phyloP scores from a whole-genome alignment of 1,140 invertebrate genomes.

The Drosophila willistoni region DNA sequence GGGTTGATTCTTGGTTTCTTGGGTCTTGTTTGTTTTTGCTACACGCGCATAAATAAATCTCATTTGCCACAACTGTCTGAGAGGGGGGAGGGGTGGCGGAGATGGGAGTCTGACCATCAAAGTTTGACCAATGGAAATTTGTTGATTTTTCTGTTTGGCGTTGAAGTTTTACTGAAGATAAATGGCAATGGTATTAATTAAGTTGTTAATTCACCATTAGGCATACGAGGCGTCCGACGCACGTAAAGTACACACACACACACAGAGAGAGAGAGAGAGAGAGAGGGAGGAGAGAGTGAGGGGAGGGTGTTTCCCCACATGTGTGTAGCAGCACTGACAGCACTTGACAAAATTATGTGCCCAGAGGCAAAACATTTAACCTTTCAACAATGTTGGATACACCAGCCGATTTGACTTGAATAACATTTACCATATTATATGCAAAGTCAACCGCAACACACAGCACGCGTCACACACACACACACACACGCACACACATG shows the following conservation, averaged over 20 bases:
- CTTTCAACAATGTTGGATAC: slow-evolving; percentile 66
- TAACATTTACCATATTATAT: slow-evolving; percentile 28
- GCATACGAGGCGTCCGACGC: slow-evolving; percentile 47
- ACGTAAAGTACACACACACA: slow-evolving; percentile 59
- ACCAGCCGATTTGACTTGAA: slow-evolving; percentile 30
- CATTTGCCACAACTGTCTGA: slow-evolving; percentile 38
- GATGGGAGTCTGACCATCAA: slow-evolving; percentile 28
- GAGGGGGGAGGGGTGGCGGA: neutral
- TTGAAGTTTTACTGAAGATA: slow-evolving; percentile 69
- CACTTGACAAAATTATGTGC: slow-evolving; percentile 80
- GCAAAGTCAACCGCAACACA: slow-evolving; percentile 48
- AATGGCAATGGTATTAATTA: slow-evolving; percentile 81
- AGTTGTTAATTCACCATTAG: slow-evolving; percentile 82
- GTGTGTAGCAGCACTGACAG: slow-evolving; percentile 59
- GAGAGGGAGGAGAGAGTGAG: neutral
- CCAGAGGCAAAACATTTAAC: slow-evolving; percentile 67
- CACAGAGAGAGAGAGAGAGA: slow-evolving; percentile 28
- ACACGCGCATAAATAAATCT: slow-evolving; percentile 76
- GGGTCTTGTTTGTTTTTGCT: slow-evolving; percentile 57
- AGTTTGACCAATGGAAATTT: slow-evolving; percentile 75
- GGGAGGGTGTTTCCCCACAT: neutral
- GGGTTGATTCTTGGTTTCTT: neutral
- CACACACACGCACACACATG: slow-evolving; percentile 28
- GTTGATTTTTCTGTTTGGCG: slow-evolving; percentile 59
- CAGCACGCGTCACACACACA: slow-evolving; percentile 62